These are phyloP conservation scores for Drosophila siamana DNA, from an alignment of 2,888 invertebrate species.

Conservation along the genomic window DNA sequence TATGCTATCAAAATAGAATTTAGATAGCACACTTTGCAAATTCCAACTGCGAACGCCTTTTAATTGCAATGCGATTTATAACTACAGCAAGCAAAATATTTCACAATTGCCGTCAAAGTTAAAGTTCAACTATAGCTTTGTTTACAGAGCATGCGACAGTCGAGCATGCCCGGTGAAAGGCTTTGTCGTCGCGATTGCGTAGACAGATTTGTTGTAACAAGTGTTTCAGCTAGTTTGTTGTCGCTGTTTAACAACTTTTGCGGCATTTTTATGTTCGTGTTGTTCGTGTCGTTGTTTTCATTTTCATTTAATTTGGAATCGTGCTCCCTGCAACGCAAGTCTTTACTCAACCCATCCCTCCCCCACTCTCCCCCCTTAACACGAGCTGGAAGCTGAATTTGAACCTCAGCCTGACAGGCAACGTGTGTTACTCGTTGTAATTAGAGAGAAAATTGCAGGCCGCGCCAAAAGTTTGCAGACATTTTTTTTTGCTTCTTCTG, in stretches of 20 bases:
- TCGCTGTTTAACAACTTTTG: constrained; percentile 29
- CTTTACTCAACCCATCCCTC: background rate
- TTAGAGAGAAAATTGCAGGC: constrained; percentile 53
- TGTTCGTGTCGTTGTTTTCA: background rate
- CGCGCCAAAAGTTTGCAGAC: constrained; percentile 63
- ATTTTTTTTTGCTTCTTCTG: constrained; percentile 25
- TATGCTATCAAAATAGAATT: too few relatives aligned
- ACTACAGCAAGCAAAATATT: too few relatives aligned
- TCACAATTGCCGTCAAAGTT: too few relatives aligned
- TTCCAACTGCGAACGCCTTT: too few relatives aligned
- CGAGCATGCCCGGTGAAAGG: background rate
- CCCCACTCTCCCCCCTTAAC: background rate
- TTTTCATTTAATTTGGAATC: constrained; percentile 49
- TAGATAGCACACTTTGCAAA: too few relatives aligned
- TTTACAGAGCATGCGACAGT: background rate
- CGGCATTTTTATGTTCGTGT: constrained; percentile 13
- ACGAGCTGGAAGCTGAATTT: background rate
- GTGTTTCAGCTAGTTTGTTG: constrained; percentile 16
- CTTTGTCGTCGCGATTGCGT: constrained; percentile 19
- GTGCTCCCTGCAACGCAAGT: constrained; percentile 7
- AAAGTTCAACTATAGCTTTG: too few relatives aligned
- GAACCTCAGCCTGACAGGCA: constrained; percentile 31
- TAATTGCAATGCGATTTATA: too few relatives aligned
- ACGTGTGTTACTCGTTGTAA: constrained; percentile 56
- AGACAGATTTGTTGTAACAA: constrained; percentile 21